Base-by-base conservation (phyloP, 2,888 invertebrate genomes). In the Harpalus rubripes region DNA sequence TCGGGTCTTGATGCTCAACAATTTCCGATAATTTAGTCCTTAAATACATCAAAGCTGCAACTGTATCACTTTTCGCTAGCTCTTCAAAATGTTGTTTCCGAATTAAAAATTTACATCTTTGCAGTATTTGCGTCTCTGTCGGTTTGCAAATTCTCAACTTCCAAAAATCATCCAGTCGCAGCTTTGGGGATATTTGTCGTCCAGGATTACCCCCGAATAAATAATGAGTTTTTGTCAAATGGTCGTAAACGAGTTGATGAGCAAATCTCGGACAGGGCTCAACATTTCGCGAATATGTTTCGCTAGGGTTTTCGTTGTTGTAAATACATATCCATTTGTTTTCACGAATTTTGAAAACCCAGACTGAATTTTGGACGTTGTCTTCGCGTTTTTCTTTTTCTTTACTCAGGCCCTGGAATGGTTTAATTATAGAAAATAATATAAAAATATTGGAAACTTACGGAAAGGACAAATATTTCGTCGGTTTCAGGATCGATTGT, bases 131-230 rank as follows among this genome's bases (percentile, higher is more conserved):
- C 5, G 92, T 92, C 22, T 93, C 92, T 26, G 94, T 93, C 0
- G 95, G 95, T 84, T 95, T 86, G 86, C 91, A 91, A 41, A 96
- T 90, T 89, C 93, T 92, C 85, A 97, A 91, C 86, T 95, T 93
- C 97, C 97, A 97, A 90, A 98, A 96, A 91, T 98, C 98, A 92
- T 97, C 96, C 18, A 98, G 93, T 15, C 97, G 93, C 87, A 97
- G 92, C 88, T 96, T 95, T 2, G 96, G 96, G 85, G 93, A 91
- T 90, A 93, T 93, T 74, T 94, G 92, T 88, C 94, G 94, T 81
- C 97, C 97, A 0, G 97, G 97, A 92, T 97, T 98, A 7, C 98
- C 98, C 81, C 97, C 97, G 92, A 97, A 97, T 32, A 98, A 91
- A 90, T 96, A 97, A 91, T 97, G 97, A n/a, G 95, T 92, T 93